These are phyloP conservation scores for Perdita meconis DNA, from an alignment of 2,888 invertebrate species.

Conservation along the genomic window DNA sequence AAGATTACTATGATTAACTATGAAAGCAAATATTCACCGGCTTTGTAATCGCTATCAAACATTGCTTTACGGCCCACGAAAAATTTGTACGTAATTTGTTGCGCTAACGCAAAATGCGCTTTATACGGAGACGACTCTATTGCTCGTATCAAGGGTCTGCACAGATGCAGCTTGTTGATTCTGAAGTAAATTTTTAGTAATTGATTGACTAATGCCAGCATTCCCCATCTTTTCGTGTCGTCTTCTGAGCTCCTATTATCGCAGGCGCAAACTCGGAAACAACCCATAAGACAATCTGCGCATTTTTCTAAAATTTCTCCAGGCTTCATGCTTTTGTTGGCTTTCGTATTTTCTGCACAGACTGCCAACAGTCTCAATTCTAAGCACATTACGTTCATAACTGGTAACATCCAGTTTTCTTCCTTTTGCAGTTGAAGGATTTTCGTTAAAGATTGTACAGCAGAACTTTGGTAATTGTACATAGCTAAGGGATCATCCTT, in stretches of 20 bases:
- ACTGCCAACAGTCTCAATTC: conserved; percentile 95
- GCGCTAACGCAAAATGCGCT: conserved; percentile 95
- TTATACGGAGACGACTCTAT: conserved; percentile 97
- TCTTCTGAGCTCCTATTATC: conserved; percentile 96
- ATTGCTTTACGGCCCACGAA: conserved; percentile 99
- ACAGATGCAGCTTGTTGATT: conserved; percentile 94
- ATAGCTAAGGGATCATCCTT: conserved; percentile 86
- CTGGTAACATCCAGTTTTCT: conserved; percentile 98
- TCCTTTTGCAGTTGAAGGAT: conserved; percentile 95
- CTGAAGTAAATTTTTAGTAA: conserved; percentile 98
- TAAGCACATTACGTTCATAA: conserved; percentile 95
- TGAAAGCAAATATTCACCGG: conserved; percentile 84
- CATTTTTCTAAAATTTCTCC: conserved; percentile 95
- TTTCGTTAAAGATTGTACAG: conserved; percentile 92
- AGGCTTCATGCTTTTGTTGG: conserved; percentile 84
- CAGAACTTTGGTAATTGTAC: conserved; percentile 91
- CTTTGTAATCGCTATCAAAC: conserved; percentile 98
- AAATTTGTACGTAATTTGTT: conserved; percentile 98
- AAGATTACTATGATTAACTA: not conserved
- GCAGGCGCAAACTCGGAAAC: conserved; percentile 97
- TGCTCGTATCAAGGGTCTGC: conserved; percentile 97
- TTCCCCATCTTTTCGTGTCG: conserved; percentile 97
- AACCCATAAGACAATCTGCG: conserved; percentile 96
- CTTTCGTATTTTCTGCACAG: conserved; percentile 89
- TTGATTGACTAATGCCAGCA: conserved; percentile 98